These are phyloP conservation scores for Noctuana brunneofusca DNA, from an alignment of 2,888 invertebrate genomes.

Conservation along the genomic window DNA sequence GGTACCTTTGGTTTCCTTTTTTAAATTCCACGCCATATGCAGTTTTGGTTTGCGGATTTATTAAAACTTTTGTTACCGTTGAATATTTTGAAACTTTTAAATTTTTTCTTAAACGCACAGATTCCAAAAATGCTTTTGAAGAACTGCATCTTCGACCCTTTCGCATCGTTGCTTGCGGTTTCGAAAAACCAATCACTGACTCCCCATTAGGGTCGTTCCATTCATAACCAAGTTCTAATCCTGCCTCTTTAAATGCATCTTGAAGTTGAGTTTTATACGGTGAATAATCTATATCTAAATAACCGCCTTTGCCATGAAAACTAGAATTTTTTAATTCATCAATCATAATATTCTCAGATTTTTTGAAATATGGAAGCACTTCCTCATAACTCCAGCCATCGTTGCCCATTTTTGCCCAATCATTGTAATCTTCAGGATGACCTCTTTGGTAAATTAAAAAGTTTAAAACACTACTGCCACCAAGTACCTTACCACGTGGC, in stretches of 20 bases:
- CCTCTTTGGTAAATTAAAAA: slow-evolving; percentile 91
- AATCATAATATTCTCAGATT: slow-evolving; percentile 87
- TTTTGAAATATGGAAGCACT: slow-evolving; percentile 89
- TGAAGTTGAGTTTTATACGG: slow-evolving; percentile 85
- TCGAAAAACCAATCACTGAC: slow-evolving; percentile 85
- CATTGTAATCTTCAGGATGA: slow-evolving; percentile 91
- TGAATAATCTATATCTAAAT: slow-evolving; percentile 86
- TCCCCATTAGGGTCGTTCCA: slow-evolving; percentile 88
- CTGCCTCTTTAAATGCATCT: slow-evolving; percentile 85
- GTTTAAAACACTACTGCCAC: slow-evolving; percentile 89
- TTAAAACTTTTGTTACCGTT: slow-evolving; percentile 86
- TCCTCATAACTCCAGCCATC: slow-evolving; percentile 90
- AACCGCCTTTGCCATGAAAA: slow-evolving; percentile 87
- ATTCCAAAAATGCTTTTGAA: slow-evolving; percentile 89
- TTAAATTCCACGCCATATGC: slow-evolving; percentile 87
- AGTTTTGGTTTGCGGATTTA: slow-evolving; percentile 83
- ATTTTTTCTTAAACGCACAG: slow-evolving; percentile 85
- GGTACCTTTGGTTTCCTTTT: slow-evolving; percentile 82
- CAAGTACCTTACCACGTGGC: slow-evolving; percentile 87
- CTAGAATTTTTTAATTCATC: slow-evolving; percentile 82
- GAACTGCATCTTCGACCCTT: slow-evolving; percentile 90
- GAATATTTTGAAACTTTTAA: slow-evolving; percentile 87
- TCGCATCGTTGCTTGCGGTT: slow-evolving; percentile 87
- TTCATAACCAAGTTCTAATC: slow-evolving; percentile 86
- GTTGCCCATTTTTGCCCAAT: slow-evolving; percentile 91